phyloP scores from a whole-genome alignment of 2,888 invertebrate genomes.

The Xanthia togata region DNA sequence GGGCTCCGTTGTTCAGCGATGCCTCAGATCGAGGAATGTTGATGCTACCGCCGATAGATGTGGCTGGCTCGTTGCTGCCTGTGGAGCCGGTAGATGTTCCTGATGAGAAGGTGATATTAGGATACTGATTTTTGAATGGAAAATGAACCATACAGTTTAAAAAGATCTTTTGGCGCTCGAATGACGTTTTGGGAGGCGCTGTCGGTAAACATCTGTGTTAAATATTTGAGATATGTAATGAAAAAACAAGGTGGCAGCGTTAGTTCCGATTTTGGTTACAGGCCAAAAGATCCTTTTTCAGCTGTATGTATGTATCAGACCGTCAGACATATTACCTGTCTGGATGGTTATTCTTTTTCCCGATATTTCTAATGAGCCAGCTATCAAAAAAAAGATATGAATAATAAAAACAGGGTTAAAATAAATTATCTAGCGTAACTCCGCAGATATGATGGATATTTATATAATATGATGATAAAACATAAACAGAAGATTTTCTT shows the following conservation, averaged over 20 bases:
- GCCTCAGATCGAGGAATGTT: constrained; percentile 41
- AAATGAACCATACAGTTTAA: not conserved
- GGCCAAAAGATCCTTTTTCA: not conserved
- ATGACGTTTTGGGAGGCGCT: not conserved
- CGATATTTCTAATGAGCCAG: constrained; percentile 39
- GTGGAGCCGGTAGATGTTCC: constrained; percentile 85
- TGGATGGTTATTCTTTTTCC: constrained; percentile 45
- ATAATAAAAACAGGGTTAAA: constrained; percentile 1
- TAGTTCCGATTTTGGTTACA: not conserved
- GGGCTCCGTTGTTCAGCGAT: constrained; percentile 39
- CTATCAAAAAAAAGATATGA: constrained; percentile 31
- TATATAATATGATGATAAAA: not conserved
- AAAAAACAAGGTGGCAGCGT: not conserved
- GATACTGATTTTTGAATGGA: not conserved
- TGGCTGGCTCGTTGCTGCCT: constrained; percentile 75
- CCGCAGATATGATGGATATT: no score
- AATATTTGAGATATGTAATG: not conserved
- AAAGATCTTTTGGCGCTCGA: not conserved
- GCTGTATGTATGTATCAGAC: not conserved
- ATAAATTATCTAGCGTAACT: not conserved
- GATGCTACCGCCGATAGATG: constrained; percentile 37
- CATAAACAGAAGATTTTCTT: not conserved
- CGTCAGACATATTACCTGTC: constrained; percentile 30
- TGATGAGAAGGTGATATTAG: constrained; percentile 54
- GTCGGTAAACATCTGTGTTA: not conserved